phyloP scores from a whole-genome alignment of 2,113 vertebrate species.

The Benitochromis conjunctus region DNA sequence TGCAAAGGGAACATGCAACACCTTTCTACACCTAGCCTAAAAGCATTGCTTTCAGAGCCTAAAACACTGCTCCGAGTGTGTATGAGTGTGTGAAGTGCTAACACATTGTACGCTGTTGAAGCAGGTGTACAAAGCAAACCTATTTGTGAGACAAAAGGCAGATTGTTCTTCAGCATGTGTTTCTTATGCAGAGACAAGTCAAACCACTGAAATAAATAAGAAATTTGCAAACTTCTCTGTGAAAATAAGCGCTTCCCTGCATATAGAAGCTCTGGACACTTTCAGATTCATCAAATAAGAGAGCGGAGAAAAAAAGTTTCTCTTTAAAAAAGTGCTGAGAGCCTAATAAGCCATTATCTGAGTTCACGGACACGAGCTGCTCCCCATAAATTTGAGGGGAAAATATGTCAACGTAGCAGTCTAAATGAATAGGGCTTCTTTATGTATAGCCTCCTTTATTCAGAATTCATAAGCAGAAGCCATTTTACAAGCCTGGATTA shows the following conservation, averaged over 20 bases:
- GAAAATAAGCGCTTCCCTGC: background rate
- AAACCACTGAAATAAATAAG: background rate
- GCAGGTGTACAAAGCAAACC: background rate
- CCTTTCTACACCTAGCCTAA: slow-evolving; percentile 36
- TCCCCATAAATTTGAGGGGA: slow-evolving; percentile 8
- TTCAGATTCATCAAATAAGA: background rate
- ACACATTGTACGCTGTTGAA: background rate
- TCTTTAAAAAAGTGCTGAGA: slow-evolving; percentile 37
- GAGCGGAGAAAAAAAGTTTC: background rate
- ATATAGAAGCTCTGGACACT: background rate
- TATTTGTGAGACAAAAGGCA: background rate
- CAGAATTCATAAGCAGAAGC: slow-evolving; percentile 39
- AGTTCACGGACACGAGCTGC: slow-evolving; percentile 16
- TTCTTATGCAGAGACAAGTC: background rate
- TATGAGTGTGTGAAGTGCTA: background rate
- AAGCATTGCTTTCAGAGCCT: slow-evolving; percentile 23
- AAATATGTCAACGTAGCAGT: slow-evolving; percentile 36
- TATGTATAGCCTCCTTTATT: slow-evolving; percentile 33
- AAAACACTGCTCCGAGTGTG: background rate
- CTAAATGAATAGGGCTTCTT: slow-evolving; percentile 9
- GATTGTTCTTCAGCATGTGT: background rate
- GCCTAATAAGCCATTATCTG: slow-evolving; percentile 13
- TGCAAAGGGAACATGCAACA: slow-evolving; percentile 3
- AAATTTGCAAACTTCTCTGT: background rate
- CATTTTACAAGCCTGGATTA: slow-evolving; percentile 20